These are phyloP conservation scores for Drosophila lacicola DNA, from an alignment of 2,888 invertebrate species.

Conservation along the genomic window DNA sequence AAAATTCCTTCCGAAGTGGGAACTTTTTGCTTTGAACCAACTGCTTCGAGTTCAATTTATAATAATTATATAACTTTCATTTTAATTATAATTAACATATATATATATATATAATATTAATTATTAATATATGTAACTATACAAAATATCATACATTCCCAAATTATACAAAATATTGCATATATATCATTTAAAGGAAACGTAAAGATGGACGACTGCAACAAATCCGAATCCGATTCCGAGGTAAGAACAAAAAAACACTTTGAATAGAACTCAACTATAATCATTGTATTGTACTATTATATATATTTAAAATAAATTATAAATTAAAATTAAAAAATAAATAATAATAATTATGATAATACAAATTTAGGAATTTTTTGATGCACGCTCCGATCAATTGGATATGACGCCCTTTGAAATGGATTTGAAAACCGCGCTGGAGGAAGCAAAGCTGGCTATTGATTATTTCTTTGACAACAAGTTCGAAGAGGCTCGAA, in stretches of 20 bases:
- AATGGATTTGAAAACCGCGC: conserved; percentile 85
- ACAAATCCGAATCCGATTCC: conserved; percentile 6
- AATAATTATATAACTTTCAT: too few relatives aligned
- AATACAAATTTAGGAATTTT: conserved; percentile 25
- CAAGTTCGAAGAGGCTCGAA: conserved; percentile 92
- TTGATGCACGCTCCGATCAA: conserved; percentile 37
- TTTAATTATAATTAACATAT: too few relatives aligned
- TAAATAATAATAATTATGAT: not conserved
- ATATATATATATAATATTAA: too few relatives aligned
- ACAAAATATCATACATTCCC: too few relatives aligned
- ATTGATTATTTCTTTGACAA: conserved; percentile 97
- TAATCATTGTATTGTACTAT: too few relatives aligned
- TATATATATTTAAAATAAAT: not conserved
- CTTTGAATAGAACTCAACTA: too few relatives aligned
- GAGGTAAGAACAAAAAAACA: conserved; percentile 17
- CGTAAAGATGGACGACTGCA: conserved; percentile 2
- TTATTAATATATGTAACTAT: too few relatives aligned
- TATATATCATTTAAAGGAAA: not conserved
- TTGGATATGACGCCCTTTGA: conserved; percentile 33
- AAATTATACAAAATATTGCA: too few relatives aligned
- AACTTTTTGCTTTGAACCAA: too few relatives aligned
- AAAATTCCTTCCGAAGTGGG: too few relatives aligned
- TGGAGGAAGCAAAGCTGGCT: conserved; percentile 91
- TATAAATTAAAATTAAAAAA: too few relatives aligned
- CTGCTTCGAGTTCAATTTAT: too few relatives aligned